Percentiles rank a stretch among this genome's conserved stretches.
phyloP scores from a whole-genome alignment of 2,797 vertebrate species.

The Poecile montanus region DNA sequence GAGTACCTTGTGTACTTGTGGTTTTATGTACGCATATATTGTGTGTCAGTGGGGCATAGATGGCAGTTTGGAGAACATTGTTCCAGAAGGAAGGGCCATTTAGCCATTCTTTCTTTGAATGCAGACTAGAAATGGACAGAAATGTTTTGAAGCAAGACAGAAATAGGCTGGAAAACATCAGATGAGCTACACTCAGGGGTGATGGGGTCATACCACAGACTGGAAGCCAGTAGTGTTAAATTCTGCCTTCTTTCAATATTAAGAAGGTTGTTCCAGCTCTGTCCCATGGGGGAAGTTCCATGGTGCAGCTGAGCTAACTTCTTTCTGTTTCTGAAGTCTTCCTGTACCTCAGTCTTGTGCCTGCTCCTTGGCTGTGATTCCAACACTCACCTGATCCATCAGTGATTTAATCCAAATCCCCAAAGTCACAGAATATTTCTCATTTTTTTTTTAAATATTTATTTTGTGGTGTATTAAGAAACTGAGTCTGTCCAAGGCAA shows the following conservation, averaged over 20 bases:
- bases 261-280: background rate
- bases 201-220: rapidly evolving
- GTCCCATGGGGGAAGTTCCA: background rate
- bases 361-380: background rate
- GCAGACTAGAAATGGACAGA: background rate
- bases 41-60: background rate
- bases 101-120: background rate
- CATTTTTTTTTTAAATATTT: background rate
- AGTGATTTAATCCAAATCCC: background rate
- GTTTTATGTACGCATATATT: rapidly evolving
- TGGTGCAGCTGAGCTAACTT: background rate
- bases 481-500: background rate
- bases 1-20: background rate
- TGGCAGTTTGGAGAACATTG: background rate
- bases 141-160: background rate
- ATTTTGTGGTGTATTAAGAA: background rate
- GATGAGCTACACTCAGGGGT: background rate
- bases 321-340: background rate
- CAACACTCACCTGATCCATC: background rate
- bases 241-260: background rate
- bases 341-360: background rate
- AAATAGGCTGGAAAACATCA: background rate
- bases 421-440: background rate
- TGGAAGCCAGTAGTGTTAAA: background rate
- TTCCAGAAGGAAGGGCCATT: background rate